A percentile compares a stretch with the other conserved stretches of the same genome.
phyloP scores from a whole-genome alignment of 2,888 invertebrate genomes.

The Drosophila fulvimacula region DNA sequence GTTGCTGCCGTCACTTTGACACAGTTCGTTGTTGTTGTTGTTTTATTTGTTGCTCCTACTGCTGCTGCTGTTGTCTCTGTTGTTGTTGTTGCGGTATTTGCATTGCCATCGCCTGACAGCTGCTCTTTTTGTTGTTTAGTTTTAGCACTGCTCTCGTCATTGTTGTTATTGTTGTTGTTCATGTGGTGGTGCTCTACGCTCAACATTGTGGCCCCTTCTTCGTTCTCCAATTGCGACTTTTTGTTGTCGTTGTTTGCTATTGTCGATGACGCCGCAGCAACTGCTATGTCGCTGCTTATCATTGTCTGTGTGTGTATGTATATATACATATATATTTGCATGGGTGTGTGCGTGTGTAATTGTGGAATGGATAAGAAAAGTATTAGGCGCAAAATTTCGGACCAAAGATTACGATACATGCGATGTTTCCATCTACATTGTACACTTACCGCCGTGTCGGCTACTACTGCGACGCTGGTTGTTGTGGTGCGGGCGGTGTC shows the following conservation, averaged over 20 bases:
- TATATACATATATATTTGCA: conserved; percentile 12
- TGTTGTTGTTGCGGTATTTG: conserved; percentile 52
- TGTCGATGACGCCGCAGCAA: conserved; percentile 45
- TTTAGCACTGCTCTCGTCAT: conserved; percentile 38
- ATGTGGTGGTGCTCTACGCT: conserved; percentile 44
- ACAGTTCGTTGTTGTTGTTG: conserved; percentile 46
- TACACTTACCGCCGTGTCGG: conserved; percentile 42
- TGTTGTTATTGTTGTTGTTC: conserved; percentile 43
- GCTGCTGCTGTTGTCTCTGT: conserved; percentile 28
- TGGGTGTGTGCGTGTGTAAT: conserved; percentile 21
- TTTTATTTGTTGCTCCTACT: conserved; percentile 24
- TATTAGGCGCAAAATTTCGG: conserved; percentile 51
- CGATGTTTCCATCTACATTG: background rate
- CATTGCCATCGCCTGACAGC: conserved; percentile 56
- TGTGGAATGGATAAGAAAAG: conserved; percentile 38
- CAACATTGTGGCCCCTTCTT: conserved; percentile 27
- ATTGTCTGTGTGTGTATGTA: conserved; percentile 25
- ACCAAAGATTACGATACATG: conserved; percentile 33
- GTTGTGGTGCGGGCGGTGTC: conserved; percentile 28
- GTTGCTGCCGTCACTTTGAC: conserved; percentile 52
- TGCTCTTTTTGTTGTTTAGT: conserved; percentile 42
- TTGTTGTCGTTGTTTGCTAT: conserved; percentile 31
- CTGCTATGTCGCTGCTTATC: conserved; percentile 47
- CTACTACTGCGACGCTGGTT: conserved; percentile 12
- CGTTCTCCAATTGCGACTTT: conserved; percentile 44